phyloP scores from a whole-genome alignment of 2,888 invertebrate genomes.

The Lypha dubia region DNA sequence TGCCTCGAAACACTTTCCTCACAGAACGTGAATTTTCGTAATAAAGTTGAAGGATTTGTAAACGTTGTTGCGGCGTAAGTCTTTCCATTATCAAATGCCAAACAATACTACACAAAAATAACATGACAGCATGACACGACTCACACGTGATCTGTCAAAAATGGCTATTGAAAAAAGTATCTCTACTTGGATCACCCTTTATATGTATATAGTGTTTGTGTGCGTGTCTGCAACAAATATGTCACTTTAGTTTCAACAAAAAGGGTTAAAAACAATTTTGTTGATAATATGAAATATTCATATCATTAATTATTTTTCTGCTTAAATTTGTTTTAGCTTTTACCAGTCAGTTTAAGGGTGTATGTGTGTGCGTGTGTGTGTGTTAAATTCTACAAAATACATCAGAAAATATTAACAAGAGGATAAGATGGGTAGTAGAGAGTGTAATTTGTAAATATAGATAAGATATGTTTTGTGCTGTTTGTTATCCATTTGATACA shows the following conservation, averaged over 20 bases:
- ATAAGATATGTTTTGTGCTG: too few relatives aligned
- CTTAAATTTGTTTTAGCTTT: slow-evolving; percentile 20
- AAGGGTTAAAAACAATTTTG: slow-evolving; percentile 43
- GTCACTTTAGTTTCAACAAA: too few relatives aligned
- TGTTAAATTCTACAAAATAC: slow-evolving; percentile 1
- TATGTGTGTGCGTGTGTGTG: background rate
- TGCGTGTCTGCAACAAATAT: background rate
- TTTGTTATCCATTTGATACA: slow-evolving; percentile 31
- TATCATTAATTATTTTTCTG: slow-evolving; percentile 68
- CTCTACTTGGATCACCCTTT: too few relatives aligned
- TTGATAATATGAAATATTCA: slow-evolving; percentile 67
- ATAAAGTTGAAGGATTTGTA: too few relatives aligned
- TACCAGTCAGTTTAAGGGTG: background rate
- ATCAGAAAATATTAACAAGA: slow-evolving; percentile 37
- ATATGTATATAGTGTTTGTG: background rate
- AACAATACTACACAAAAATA: too few relatives aligned
- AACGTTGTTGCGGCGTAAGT: too few relatives aligned
- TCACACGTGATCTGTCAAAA: too few relatives aligned
- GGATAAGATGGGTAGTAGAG: slow-evolving; percentile 1
- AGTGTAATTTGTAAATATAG: background rate
- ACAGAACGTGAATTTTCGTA: too few relatives aligned
- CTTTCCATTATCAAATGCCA: too few relatives aligned
- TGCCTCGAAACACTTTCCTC: too few relatives aligned
- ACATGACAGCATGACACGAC: too few relatives aligned
- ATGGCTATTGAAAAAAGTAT: too few relatives aligned